Evolutionary conservation across 2,888 invertebrate species (phyloP).

Genomic region (Hartigia nigra): DNA sequence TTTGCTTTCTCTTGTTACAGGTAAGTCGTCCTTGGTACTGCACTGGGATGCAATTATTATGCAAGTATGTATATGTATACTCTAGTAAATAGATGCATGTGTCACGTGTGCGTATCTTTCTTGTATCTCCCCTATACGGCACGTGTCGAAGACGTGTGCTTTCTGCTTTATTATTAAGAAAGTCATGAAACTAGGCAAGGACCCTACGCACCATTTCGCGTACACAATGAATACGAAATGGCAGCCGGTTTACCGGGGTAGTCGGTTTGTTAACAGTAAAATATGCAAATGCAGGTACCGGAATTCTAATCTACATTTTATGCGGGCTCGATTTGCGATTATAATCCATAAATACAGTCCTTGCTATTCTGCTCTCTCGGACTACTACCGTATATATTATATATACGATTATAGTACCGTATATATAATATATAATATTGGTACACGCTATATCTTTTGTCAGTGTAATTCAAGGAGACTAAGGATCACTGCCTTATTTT

Average conservation of each 20-base stretch:
- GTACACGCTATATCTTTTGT: background rate
- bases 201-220: background rate
- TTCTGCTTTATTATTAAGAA: background rate
- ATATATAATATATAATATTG: background rate
- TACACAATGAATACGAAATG: background rate
- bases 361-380: background rate
- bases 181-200: background rate
- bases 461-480: background rate
- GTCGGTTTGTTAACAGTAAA: conserved; percentile 3
- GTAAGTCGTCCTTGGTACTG: conserved; percentile 30
- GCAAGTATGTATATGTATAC: background rate
- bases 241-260: background rate
- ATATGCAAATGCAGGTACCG: background rate
- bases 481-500: background rate
- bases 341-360: conserved; percentile 31
- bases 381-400: background rate
- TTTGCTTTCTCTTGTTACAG: conserved; percentile 35
- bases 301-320: conserved; percentile 45
- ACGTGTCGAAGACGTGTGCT: background rate
- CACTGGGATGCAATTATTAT: background rate
- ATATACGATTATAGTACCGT: background rate
- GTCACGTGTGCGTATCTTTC: background rate
- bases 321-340: conserved; percentile 44
- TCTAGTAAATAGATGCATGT: background rate
- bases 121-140: too few species aligned